These are phyloP conservation scores for Hippocampus abdominalis DNA, from an alignment of 2,113 vertebrate genomes.

Conservation along the genomic window DNA sequence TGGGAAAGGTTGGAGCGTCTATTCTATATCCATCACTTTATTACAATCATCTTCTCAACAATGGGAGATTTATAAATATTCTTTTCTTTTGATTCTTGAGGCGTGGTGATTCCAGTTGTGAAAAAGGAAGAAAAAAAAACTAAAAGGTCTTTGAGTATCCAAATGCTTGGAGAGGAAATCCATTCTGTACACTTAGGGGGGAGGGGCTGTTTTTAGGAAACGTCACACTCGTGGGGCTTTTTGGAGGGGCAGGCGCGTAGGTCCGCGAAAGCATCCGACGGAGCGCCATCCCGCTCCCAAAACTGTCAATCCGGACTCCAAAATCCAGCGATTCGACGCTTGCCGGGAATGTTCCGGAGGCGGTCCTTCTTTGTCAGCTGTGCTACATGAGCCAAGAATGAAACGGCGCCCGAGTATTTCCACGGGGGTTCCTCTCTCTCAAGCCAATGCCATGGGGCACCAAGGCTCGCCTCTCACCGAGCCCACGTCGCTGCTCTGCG, in stretches of 20 bases:
- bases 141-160: constrained; percentile 52
- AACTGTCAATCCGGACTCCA: background rate
- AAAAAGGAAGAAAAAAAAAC: constrained; percentile 33
- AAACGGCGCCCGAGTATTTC: constrained; percentile 48
- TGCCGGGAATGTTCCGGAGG: background rate
- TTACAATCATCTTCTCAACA: constrained; percentile 77
- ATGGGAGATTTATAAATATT: constrained; percentile 78
- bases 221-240: background rate
- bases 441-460: constrained; percentile 92
- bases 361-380: constrained; percentile 61
- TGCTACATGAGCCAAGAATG: constrained; percentile 34
- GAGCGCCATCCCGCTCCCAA: background rate
- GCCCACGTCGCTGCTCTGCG: constrained; percentile 83
- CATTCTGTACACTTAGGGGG: constrained; percentile 57
- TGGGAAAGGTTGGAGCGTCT: constrained; percentile 66
- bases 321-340: background rate
- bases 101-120: constrained; percentile 76
- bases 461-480: constrained; percentile 89
- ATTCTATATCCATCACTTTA: constrained; percentile 74
- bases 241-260: too few relatives aligned
- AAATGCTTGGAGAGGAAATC: constrained; percentile 63
- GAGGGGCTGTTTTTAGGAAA: constrained; percentile 9
- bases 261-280: background rate
- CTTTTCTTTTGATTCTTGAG: constrained; percentile 69
- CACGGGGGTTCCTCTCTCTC: constrained; percentile 49